Percentiles rank a stretch among this genome's conserved stretches.
These are phyloP conservation scores for Orientallactaga bullata DNA, from an alignment of 2,113 vertebrate genomes.

Conservation along the genomic window DNA sequence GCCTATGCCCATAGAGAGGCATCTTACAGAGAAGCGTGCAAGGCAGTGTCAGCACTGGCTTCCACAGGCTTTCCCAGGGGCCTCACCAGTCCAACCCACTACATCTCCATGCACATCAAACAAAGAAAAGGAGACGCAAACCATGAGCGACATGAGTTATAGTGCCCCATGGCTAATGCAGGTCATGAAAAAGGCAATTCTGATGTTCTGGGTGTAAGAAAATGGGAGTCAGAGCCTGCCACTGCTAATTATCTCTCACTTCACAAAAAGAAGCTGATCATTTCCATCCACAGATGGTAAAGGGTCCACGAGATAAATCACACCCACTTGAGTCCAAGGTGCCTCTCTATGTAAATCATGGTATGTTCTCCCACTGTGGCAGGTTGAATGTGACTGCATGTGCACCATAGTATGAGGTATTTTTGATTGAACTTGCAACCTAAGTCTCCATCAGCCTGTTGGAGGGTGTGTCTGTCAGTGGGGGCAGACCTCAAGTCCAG, in stretches of 20 bases:
- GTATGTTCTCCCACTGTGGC: neutral
- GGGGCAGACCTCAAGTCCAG: too few species aligned
- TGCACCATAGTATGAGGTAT: too few species aligned
- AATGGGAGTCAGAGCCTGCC: neutral
- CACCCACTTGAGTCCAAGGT: neutral
- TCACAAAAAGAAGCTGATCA: slow-evolving; percentile 34
- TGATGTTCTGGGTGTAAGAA: neutral
- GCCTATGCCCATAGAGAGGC: neutral
- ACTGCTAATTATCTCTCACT: slow-evolving; percentile 17
- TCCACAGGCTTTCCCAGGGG: neutral
- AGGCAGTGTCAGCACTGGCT: neutral
- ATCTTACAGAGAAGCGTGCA: neutral
- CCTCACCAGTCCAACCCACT: neutral
- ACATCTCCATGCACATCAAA: slow-evolving; percentile 33
- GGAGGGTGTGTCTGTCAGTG: too few species aligned
- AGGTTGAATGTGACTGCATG: too few species aligned
- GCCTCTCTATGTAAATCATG: neutral
- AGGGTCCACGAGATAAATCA: neutral
- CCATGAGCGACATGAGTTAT: neutral
- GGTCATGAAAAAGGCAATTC: slow-evolving; percentile 2
- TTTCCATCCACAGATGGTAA: neutral
- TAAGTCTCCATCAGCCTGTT: too few species aligned
- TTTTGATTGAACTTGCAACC: too few species aligned
- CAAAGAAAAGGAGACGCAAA: neutral
- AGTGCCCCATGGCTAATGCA: neutral